Percentiles rank a stretch among this genome's conserved stretches.
phyloP scores from a whole-genome alignment of 1,140 invertebrate species.

The Lordiphosa stackelbergi region DNA sequence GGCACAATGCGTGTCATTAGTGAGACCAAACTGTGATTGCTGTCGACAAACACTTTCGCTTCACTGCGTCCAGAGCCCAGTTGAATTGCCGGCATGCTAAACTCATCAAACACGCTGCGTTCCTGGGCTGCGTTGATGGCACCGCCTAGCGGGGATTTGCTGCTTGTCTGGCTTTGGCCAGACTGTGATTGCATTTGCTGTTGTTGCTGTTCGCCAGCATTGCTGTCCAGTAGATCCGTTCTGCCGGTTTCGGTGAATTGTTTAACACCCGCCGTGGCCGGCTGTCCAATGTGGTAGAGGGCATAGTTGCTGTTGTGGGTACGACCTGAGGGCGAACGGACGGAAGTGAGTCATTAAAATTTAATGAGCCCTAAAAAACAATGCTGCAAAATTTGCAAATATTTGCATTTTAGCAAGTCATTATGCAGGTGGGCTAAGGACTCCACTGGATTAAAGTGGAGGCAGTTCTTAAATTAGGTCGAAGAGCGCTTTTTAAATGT shows the following conservation, averaged over 20 bases:
- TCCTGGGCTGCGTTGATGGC: conserved; percentile 27
- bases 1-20: conserved; percentile 92
- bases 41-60: conserved; percentile 92
- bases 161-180: conserved; percentile 2
- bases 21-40: conserved; percentile 92
- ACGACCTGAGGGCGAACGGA: conserved; percentile 81
- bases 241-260: conserved; percentile 90
- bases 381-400: conserved; percentile 53
- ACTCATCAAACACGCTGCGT: conserved; percentile 86
- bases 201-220: conserved; percentile 77
- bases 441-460: conserved; percentile 1
- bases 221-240: conserved; percentile 83
- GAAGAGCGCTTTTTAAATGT: conserved; percentile 6
- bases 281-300: conserved; percentile 87
- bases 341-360: conserved; percentile 47
- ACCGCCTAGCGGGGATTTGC: conserved; percentile 27
- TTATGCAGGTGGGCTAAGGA: conserved; percentile 1
- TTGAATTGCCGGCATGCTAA: conserved; percentile 86
- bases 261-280: conserved; percentile 85
- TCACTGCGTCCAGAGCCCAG: conserved; percentile 88
- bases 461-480: background rate
- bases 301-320: conserved; percentile 89
- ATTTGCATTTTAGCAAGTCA: conserved; percentile 50
- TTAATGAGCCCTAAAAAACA: conserved; percentile 52
- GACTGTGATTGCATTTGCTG: conserved; percentile 50